Base-by-base conservation (phyloP, 2,113 vertebrate species). In the Strigops habroptila region DNA sequence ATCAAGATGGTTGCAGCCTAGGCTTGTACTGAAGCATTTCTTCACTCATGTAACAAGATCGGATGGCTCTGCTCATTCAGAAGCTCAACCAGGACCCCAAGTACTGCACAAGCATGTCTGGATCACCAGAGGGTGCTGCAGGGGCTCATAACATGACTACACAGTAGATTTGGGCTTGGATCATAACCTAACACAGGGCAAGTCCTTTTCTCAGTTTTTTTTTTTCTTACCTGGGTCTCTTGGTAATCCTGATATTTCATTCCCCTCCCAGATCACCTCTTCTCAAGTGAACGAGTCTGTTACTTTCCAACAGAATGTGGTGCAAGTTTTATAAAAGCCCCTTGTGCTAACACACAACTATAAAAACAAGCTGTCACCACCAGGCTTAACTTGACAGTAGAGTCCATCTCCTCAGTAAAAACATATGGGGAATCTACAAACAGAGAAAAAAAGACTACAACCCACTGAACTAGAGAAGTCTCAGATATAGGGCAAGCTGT, bases 91-190 rank as follows among this genome's bases (percentile, higher is more conserved):
- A 16, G 53, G 86, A 53, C 86, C 93, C 86, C 53, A 60, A 62
- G 22, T 11, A 77, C 86, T 97, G 96, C 96, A 92, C 68, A 84
- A 84, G 86, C 94, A 51, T 8, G 60, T 41, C 14, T 30, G 92
- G 48, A 84, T 78, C 96, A 93, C 63, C 94, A 97, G 96, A 96
- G 96, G 96, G 96, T 95, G 96, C 96, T 96, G 93, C 96, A 90
- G 91, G 89, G 96, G 96, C 94, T 96, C 88, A 30, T 13, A 51
- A 37, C 33, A 71, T 65, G 57, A 68, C 28, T 22, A 51, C 63
- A 16, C 19, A 35, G n/a, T 31, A 60, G 5, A 77, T 5, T 14
- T 1, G 82, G 80, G n/a, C 28, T 69, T 53, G 63, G n/a, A 78
- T 19, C 91, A 10, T 39, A 13, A 9, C 35, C 64, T 14, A n/a